A percentile compares a stretch with the other conserved stretches of the same genome.
Conservation (phyloP, 2,888 invertebrate species). For the Acleris literana region DNA sequence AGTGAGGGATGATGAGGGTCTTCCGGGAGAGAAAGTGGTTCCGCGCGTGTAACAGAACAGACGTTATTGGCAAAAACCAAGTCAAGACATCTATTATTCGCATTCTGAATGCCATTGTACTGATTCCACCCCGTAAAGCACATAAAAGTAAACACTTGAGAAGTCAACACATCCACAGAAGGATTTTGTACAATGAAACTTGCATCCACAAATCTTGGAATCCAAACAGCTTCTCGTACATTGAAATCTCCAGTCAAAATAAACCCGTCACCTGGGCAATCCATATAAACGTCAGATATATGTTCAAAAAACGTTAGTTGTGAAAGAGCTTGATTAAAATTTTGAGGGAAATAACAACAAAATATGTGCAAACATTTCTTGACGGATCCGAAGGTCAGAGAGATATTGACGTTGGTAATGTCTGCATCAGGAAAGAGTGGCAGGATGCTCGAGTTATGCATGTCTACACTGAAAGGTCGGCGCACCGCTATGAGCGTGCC, state of each 20-base stretch:
- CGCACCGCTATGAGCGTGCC: neutral
- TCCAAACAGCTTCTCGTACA: neutral
- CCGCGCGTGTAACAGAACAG: neutral
- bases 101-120: neutral
- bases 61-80: neutral
- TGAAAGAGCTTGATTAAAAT: neutral
- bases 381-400: too few species aligned
- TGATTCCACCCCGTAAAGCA: neutral
- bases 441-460: too few species aligned
- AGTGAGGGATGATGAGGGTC: neutral
- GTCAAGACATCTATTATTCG: neutral
- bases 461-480: too few species aligned
- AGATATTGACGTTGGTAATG: too few species aligned
- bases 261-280: neutral
- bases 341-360: slow-evolving; percentile 8
- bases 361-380: neutral
- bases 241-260: slow-evolving; percentile 4
- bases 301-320: slow-evolving; percentile 7
- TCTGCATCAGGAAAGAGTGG: too few species aligned
- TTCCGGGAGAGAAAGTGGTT: neutral
- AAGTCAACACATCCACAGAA: neutral
- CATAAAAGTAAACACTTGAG: neutral
- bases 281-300: neutral
- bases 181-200: neutral
- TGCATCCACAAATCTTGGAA: neutral